phyloP scores from a whole-genome alignment of 2,888 invertebrate species.

The Mimas tiliae region DNA sequence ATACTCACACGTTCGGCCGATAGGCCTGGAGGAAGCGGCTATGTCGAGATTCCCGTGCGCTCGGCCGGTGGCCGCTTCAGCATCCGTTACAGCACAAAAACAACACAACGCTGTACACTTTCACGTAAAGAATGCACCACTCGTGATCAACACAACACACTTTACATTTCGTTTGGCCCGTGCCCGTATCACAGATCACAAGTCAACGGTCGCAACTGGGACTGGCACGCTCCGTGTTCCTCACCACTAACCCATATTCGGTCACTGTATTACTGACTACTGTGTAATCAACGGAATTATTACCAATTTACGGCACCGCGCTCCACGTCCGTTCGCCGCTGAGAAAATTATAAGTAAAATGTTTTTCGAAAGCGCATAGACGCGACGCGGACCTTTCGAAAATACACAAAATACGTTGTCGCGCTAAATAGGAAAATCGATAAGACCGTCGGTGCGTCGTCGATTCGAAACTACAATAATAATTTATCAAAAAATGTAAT shows the following conservation, averaged over 20 bases:
- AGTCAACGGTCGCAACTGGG: constrained; percentile 55
- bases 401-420: constrained; percentile 78
- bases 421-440: constrained; percentile 83
- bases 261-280: constrained; percentile 70
- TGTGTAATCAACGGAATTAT: constrained; percentile 82
- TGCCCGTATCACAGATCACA: constrained; percentile 55
- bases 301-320: constrained; percentile 79
- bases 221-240: constrained; percentile 64
- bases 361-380: constrained; percentile 83
- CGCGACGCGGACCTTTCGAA: constrained; percentile 78
- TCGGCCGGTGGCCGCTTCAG: constrained; percentile 45
- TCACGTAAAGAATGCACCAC: constrained; percentile 68
- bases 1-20: constrained; percentile 50
- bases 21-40: constrained; percentile 35
- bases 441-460: constrained; percentile 73
- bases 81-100: constrained; percentile 72
- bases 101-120: constrained; percentile 68
- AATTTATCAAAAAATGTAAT: constrained; percentile 85
- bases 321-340: constrained; percentile 75
- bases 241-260: constrained; percentile 82
- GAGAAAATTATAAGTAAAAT: constrained; percentile 74
- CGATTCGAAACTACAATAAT: constrained; percentile 79
- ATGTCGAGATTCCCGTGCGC: constrained; percentile 34
- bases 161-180: constrained; percentile 41
- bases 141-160: constrained; percentile 56